phyloP scores from a whole-genome alignment of 2,113 vertebrate species.

The Dicrurus megarhynchus region DNA sequence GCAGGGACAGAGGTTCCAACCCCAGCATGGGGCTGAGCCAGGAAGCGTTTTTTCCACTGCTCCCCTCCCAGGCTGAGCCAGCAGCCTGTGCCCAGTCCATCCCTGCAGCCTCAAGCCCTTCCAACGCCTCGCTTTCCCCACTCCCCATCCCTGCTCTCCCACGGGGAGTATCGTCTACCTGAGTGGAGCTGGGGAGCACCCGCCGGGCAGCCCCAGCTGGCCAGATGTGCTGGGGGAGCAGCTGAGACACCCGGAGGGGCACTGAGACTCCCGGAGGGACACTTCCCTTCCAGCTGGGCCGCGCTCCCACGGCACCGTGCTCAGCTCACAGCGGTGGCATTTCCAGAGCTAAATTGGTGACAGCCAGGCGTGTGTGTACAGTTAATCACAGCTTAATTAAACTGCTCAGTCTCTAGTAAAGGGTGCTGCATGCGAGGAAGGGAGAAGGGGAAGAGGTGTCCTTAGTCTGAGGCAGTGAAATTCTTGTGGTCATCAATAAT shows the following conservation, averaged over 20 bases:
- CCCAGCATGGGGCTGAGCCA: background rate
- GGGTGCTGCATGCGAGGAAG: background rate
- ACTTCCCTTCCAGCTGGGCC: background rate
- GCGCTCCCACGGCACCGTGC: accelerated
- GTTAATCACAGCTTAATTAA: constrained; percentile 64
- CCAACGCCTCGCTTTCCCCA: background rate
- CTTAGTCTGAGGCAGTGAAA: constrained; percentile 56
- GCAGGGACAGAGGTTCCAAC: accelerated
- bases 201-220: background rate
- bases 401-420: background rate
- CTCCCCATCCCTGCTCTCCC: background rate
- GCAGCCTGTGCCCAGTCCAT: background rate
- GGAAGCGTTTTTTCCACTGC: accelerated
- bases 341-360: background rate
- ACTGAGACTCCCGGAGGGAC: too few species aligned
- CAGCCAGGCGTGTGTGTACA: background rate
- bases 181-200: accelerated
- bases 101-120: background rate
- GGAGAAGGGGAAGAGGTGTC: background rate
- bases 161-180: accelerated
- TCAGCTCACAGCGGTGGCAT: background rate
- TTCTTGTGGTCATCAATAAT: constrained; percentile 73
- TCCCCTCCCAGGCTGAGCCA: background rate
- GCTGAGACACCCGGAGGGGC: background rate
- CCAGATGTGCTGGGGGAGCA: background rate